A percentile compares a stretch with the other conserved stretches of the same genome.
Evolutionary conservation across 2,113 vertebrate genomes (phyloP).

Genomic region (Cyanoramphus novaezelandiae): DNA sequence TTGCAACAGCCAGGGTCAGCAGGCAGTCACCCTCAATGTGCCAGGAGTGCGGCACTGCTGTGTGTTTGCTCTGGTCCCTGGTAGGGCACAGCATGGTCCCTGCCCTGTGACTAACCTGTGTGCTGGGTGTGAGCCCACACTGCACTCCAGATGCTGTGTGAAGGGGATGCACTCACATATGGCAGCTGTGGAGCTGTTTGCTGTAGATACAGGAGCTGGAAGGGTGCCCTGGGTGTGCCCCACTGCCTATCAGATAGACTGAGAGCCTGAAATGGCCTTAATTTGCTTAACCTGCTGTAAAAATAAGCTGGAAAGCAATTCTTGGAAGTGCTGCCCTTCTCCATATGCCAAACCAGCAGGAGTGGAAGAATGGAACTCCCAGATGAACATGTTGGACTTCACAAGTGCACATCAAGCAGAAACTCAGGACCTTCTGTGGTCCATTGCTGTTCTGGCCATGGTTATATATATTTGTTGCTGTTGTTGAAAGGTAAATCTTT

Average conservation of each 20-base stretch:
- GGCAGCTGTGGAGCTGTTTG: neutral
- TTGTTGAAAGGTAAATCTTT: neutral
- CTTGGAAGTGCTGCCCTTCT: neutral
- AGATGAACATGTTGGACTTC: neutral
- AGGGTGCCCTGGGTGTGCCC: conserved; percentile 24
- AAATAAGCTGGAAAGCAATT: neutral
- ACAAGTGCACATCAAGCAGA: neutral
- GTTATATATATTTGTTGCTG: neutral
- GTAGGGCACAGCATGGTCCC: neutral
- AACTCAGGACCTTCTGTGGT: neutral
- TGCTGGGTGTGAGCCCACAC: accelerated
- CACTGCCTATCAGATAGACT: neutral
- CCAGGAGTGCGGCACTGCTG: accelerated
- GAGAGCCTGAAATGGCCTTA: neutral
- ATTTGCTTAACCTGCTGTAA: neutral
- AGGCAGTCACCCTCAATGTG: neutral
- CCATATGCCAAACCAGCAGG: neutral
- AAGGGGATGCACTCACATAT: accelerated
- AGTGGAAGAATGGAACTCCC: accelerated
- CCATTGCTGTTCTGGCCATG: neutral
- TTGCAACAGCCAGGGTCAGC: neutral
- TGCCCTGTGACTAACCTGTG: neutral
- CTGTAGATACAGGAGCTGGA: neutral
- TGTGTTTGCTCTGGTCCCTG: neutral
- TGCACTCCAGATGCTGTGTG: accelerated